Conservation (phyloP, 2,888 invertebrate genomes). For the Folsomia manolachei region DNA sequence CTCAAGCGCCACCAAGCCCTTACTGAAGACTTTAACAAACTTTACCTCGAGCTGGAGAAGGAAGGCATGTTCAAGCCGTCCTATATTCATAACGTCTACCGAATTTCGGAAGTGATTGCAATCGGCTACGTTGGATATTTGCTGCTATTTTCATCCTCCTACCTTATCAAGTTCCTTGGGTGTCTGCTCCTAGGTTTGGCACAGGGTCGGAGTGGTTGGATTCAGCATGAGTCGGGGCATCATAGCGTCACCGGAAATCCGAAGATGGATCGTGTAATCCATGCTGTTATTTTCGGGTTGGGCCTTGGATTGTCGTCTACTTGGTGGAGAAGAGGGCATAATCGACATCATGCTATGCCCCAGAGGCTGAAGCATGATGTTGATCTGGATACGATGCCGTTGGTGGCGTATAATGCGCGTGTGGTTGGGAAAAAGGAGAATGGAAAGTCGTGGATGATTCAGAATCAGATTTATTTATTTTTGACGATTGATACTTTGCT, state of each 20-base stretch:
- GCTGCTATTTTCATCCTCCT: slow-evolving; percentile 34
- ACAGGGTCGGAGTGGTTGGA: slow-evolving; percentile 44
- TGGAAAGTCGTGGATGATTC: slow-evolving; percentile 33
- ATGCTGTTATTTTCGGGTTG: slow-evolving; percentile 36
- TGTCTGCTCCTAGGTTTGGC: slow-evolving; percentile 34
- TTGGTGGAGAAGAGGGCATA: slow-evolving; percentile 45
- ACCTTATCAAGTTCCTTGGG: slow-evolving; percentile 38
- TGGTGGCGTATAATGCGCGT: slow-evolving; percentile 36
- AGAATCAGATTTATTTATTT: slow-evolving; percentile 45
- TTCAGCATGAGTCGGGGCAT: slow-evolving; percentile 45
- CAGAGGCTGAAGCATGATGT: slow-evolving; percentile 44
- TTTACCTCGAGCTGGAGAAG: slow-evolving; percentile 42
- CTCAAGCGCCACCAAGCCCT: slow-evolving; percentile 36
- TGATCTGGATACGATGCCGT: slow-evolving; percentile 43
- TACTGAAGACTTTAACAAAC: slow-evolving; percentile 44
- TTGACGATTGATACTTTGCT: slow-evolving; percentile 40
- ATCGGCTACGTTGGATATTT: slow-evolving; percentile 37
- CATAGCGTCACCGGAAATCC: slow-evolving; percentile 39
- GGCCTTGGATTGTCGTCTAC: slow-evolving; percentile 36
- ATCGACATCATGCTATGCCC: slow-evolving; percentile 48
- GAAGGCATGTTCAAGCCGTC: slow-evolving; percentile 43
- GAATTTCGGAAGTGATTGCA: slow-evolving; percentile 32
- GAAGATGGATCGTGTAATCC: slow-evolving; percentile 34
- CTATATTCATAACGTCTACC: slow-evolving; percentile 35
- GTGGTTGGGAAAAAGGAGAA: slow-evolving; percentile 37